Base-by-base conservation (phyloP, 2,113 vertebrate genomes). In the Numida meleagris region DNA sequence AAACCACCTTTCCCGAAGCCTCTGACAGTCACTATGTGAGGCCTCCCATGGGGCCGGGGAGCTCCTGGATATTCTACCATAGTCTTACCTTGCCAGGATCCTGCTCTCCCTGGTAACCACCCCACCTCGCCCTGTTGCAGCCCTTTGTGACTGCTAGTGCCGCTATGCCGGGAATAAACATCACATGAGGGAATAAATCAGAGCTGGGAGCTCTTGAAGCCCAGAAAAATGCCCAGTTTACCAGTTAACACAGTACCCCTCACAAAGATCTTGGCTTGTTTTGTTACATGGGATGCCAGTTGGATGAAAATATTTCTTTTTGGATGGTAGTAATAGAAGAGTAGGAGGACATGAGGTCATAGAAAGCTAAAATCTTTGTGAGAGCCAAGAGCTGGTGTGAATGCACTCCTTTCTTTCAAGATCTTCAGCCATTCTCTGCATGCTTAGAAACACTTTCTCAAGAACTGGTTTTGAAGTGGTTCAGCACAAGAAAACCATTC, bases 291-390 rank as follows among this genome's bases (percentile, higher is more conserved):
- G 34, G 58, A 88, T 36, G 79, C 79, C 82, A 91, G 61, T 8
- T 90, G 91, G 76, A 57, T 78, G 84, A 89, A 93, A 95, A 81
- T 78, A 86, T 78, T 93, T 88, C 94, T 94, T 93, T 94, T 91
- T 81, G 86, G 73, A 31, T 42, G 61, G 72, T 38, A 78, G 40
- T 50, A 74, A 46, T 12, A 91, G 73, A 51, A 76, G 76, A 93
- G 80, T 46, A 75, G 86, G 55, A 90, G 55, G 55, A 76, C 45
- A 79, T 70, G 33, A 80, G 50, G 88, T 95, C 80, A 73, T 1
- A 75, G 91, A 95, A 83, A 93, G 70, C 70, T 82, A 81, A 88
- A 95, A 58, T 63, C 85, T 86, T 78, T 61, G 65, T 20, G 14
- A 78, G 76, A 83, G 82, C 95, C 93, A 95, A 95, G 65, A 46